These are phyloP conservation scores for Caenorhabditis remanei DNA, from an alignment of 1,140 invertebrate genomes.

Conservation along the genomic window DNA sequence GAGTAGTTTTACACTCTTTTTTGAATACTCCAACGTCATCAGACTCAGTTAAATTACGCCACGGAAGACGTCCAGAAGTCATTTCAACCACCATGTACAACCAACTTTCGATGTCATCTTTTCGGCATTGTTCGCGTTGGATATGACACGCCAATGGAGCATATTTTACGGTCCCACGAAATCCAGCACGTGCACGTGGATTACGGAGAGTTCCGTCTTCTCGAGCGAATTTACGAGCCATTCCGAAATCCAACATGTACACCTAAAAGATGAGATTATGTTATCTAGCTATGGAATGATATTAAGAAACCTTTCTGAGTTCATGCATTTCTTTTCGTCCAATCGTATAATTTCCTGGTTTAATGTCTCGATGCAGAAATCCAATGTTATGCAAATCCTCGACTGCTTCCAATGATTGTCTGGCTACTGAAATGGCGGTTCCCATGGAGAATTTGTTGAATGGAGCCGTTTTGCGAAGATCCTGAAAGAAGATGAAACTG, in stretches of 20 bases:
- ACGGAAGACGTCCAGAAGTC: slow-evolving; percentile 68
- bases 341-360: slow-evolving; percentile 65
- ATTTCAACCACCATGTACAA: slow-evolving; percentile 70
- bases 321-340: slow-evolving; percentile 62
- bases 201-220: slow-evolving; percentile 69
- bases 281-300: not conserved
- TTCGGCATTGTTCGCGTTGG: slow-evolving; percentile 66
- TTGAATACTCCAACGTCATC: slow-evolving; percentile 69
- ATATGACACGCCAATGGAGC: slow-evolving; percentile 72
- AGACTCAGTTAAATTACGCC: slow-evolving; percentile 64
- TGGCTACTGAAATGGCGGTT: slow-evolving; percentile 68
- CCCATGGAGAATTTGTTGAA: slow-evolving; percentile 70
- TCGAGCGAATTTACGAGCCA: slow-evolving; percentile 68
- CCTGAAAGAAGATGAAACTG: slow-evolving; percentile 54
- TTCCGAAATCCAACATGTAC: slow-evolving; percentile 71
- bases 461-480: slow-evolving; percentile 62
- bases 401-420: slow-evolving; percentile 70
- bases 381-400: slow-evolving; percentile 70
- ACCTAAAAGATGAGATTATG: slow-evolving; percentile 42
- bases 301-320: slow-evolving; percentile 54
- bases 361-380: slow-evolving; percentile 71
- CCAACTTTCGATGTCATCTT: slow-evolving; percentile 69
- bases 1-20: slow-evolving; percentile 66
- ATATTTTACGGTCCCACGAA: slow-evolving; percentile 73
- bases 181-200: slow-evolving; percentile 68